Evolutionary conservation across 2,797 vertebrate genomes (phyloP).

Genomic region (Catharus ustulatus): DNA sequence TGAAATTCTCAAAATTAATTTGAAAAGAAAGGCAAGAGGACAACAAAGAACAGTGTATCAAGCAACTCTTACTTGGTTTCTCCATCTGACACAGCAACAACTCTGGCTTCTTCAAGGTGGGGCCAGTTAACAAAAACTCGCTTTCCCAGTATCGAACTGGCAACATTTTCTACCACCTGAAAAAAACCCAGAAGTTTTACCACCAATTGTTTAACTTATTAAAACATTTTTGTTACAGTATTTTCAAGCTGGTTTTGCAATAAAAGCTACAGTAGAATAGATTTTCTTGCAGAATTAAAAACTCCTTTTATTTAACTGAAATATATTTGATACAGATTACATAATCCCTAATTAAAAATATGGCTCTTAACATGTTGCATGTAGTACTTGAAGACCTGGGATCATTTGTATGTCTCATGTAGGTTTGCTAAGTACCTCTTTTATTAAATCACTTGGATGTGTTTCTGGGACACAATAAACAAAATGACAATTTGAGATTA

Average conservation of each 20-base stretch:
- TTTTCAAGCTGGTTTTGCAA: neutral
- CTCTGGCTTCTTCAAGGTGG: conserved; percentile 94
- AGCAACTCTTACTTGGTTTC: conserved; percentile 86
- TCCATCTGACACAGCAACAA: conserved; percentile 91
- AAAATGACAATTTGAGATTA: neutral
- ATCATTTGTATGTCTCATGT: neutral
- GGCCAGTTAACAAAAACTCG: conserved; percentile 96
- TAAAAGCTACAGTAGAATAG: neutral
- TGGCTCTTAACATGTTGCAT: neutral
- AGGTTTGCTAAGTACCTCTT: neutral
- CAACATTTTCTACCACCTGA: conserved; percentile 85
- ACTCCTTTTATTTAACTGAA: neutral
- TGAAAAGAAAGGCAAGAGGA: neutral
- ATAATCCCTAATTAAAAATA: neutral
- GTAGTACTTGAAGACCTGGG: neutral
- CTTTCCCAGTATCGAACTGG: conserved; percentile 83
- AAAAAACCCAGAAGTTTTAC: conserved; percentile 25
- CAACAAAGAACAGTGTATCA: neutral
- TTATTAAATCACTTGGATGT: neutral
- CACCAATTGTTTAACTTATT: neutral
- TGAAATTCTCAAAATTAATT: no score
- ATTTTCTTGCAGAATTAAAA: neutral
- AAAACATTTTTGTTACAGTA: neutral
- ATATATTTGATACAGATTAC: neutral
- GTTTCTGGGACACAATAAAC: neutral